A percentile compares a stretch with the other conserved stretches of the same genome.
phyloP scores from a whole-genome alignment of 2,113 vertebrate genomes.

The Noturus placidus region DNA sequence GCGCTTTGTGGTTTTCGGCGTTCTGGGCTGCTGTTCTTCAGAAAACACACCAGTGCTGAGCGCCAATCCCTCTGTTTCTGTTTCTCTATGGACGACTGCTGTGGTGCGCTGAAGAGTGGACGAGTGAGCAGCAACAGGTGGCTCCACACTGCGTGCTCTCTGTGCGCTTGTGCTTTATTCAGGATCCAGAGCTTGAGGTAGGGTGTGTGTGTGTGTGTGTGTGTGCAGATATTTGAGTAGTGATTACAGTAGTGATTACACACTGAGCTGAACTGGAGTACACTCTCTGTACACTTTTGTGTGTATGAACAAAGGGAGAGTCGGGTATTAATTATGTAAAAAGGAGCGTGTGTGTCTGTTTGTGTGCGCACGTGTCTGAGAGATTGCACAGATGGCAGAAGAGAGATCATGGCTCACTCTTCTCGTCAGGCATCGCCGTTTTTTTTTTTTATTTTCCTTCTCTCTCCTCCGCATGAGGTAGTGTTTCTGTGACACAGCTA shows the following conservation, averaged over 20 bases:
- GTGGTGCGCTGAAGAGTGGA: neutral
- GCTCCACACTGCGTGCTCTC: slow-evolving; percentile 21
- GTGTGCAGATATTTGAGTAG: slow-evolving; percentile 5
- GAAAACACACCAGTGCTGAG: neutral
- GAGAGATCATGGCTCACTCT: slow-evolving; percentile 46
- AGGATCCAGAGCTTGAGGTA: slow-evolving; percentile 44
- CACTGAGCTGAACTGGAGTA: slow-evolving; percentile 28
- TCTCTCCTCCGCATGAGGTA: slow-evolving; percentile 19
- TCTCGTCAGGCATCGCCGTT: slow-evolving; percentile 24
- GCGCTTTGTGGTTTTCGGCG: slow-evolving; percentile 25
- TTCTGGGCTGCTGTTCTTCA: slow-evolving; percentile 17
- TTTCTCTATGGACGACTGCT: slow-evolving; percentile 24
- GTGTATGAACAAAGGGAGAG: slow-evolving; percentile 40
- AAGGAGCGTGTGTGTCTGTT: slow-evolving; percentile 21
- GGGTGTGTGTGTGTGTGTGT: slow-evolving; percentile 25
- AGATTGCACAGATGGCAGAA: slow-evolving; percentile 42
- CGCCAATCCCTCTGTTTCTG: neutral
- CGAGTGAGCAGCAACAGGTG: slow-evolving; percentile 38
- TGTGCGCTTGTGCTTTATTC: slow-evolving; percentile 27
- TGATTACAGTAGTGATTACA: slow-evolving; percentile 29
- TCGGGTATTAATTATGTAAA: slow-evolving; percentile 37
- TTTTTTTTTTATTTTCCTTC: neutral
- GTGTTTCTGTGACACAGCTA: slow-evolving; percentile 31
- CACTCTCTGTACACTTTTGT: slow-evolving; percentile 23
- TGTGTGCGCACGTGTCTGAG: neutral